phyloP scores from a whole-genome alignment of 2,888 invertebrate species.

The Nomada fabriciana region DNA sequence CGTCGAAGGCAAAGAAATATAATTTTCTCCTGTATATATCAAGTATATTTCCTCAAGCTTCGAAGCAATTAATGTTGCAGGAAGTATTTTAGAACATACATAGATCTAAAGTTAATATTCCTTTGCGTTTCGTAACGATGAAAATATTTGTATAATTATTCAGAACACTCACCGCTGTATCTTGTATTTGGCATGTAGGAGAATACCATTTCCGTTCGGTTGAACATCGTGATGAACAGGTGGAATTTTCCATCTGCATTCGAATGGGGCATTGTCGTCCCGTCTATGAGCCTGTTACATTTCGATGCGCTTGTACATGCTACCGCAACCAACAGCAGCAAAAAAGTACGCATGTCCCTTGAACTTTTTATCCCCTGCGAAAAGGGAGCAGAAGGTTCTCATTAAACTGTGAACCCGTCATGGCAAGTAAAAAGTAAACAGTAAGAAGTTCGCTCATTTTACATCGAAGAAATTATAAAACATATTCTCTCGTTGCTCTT shows the following conservation, averaged over 20 bases:
- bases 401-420: slow-evolving; percentile 2
- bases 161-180: slow-evolving; percentile 77
- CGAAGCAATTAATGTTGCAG: no score
- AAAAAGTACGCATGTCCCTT: slow-evolving; percentile 40
- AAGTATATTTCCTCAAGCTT: no score
- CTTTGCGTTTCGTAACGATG: no score
- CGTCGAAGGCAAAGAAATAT: no score
- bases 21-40: no score
- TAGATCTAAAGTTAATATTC: background rate
- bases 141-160: background rate
- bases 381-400: slow-evolving; percentile 27
- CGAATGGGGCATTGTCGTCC: slow-evolving; percentile 70
- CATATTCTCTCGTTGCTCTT: background rate
- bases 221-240: slow-evolving; percentile 72
- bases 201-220: slow-evolving; percentile 77
- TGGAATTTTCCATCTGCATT: slow-evolving; percentile 76
- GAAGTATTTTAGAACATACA: background rate
- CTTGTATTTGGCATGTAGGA: slow-evolving; percentile 81
- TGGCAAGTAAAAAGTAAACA: background rate
- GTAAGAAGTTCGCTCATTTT: background rate
- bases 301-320: slow-evolving; percentile 68
- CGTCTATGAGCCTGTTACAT: slow-evolving; percentile 76
- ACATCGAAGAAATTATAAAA: background rate
- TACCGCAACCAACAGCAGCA: slow-evolving; percentile 67
- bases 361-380: slow-evolving; percentile 55